Evolutionary conservation across 2,888 invertebrate genomes (phyloP).

Genomic region (Chloromyia formosa): DNA sequence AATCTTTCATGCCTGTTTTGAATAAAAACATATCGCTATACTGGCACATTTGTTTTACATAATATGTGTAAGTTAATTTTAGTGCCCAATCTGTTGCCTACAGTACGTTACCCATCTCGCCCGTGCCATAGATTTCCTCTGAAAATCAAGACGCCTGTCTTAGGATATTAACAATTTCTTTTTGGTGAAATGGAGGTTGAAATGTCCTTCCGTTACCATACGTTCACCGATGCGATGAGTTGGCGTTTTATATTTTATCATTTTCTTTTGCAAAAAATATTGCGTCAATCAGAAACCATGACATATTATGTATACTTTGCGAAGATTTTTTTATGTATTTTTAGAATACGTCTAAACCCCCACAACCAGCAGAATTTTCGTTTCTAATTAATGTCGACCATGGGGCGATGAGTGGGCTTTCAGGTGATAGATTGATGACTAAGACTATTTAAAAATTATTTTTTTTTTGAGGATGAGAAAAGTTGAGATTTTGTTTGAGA

Average conservation of each 20-base stretch:
- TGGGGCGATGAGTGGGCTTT: conserved; percentile 5
- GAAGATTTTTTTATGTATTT: not conserved
- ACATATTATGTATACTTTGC: not conserved
- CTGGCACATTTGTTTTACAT: conserved; percentile 11
- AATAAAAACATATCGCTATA: conserved; percentile 5
- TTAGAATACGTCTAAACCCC: too few relatives aligned
- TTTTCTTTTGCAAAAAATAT: not conserved
- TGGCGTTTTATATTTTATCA: not conserved
- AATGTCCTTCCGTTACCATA: not conserved
- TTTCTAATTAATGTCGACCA: conserved; percentile 10
- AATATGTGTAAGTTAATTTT: not conserved
- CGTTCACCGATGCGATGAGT: too few relatives aligned
- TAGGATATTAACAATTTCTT: not conserved
- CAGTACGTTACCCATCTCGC: not conserved
- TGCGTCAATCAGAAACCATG: conserved; percentile 25
- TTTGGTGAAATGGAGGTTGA: not conserved
- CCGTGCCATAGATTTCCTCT: too few relatives aligned
- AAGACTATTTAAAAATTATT: too few relatives aligned
- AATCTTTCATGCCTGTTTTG: conserved; percentile 3
- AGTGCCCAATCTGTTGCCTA: too few relatives aligned
- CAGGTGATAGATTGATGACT: conserved; percentile 26
- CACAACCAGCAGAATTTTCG: not conserved
- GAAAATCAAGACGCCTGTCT: too few relatives aligned
- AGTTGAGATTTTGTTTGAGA: too few relatives aligned
- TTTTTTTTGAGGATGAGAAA: not conserved